Conservation (phyloP, 2,888 invertebrate genomes). For the Heliothis peltigera region DNA sequence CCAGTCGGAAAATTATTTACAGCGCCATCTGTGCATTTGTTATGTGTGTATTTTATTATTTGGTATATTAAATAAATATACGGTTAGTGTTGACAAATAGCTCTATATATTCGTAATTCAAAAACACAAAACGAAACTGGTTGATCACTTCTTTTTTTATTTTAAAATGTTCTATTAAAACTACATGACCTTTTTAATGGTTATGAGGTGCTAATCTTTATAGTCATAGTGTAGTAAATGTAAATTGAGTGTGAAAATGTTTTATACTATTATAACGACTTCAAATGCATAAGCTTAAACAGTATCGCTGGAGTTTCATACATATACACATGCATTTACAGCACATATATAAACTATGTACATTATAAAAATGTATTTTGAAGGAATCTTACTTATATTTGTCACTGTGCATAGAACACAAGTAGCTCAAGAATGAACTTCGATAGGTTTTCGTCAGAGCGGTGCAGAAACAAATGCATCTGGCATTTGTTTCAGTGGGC, state of each 20-base stretch:
- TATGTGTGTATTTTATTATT: too few species aligned
- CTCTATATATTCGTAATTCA: background rate
- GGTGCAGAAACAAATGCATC: too few species aligned
- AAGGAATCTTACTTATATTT: too few species aligned
- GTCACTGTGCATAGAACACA: too few species aligned
- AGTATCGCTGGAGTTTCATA: background rate
- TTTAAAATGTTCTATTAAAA: constrained; percentile 2
- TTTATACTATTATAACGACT: background rate
- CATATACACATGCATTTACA: too few species aligned
- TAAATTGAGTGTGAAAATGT: background rate
- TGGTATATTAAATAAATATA: too few species aligned
- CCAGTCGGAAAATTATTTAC: constrained; percentile 25
- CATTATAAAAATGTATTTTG: too few species aligned
- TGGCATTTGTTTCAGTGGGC: too few species aligned
- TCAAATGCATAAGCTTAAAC: background rate
- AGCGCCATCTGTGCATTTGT: constrained; percentile 12
- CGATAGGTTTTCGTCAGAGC: too few species aligned
- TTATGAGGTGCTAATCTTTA: constrained; percentile 2
- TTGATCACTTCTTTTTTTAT: constrained; percentile 14
- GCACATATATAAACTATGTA: too few species aligned
- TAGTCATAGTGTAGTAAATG: constrained; percentile 3
- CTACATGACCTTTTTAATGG: background rate
- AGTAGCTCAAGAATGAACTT: too few species aligned
- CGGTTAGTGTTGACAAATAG: too few species aligned
- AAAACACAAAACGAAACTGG: constrained; percentile 18